Evolutionary conservation across 2,888 invertebrate genomes (phyloP), one percentile per base, ranked within the genome.

Genomic region (Agriopis marginaria): DNA sequence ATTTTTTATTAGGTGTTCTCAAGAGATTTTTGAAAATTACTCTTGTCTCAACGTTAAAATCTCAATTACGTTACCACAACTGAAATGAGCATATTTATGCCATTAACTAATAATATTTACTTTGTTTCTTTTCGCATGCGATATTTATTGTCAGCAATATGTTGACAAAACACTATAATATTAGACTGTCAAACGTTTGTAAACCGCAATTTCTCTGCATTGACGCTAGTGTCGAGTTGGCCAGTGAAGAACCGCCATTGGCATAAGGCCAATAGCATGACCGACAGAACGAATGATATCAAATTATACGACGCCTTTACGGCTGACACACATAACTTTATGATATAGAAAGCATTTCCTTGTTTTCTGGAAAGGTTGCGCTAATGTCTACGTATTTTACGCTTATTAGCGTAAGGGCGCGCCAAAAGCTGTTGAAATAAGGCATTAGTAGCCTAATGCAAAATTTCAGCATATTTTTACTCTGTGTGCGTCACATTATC

Each of bases 261-360:
- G 68, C 64, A 10, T 60, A 45, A 54, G 45, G 60, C 68, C 68
- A 68, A 55, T 66, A 51, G 14, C 53, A n/a, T 53, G 61, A 49
- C 49, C 39, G 56, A 17, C 63, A 59, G 47, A 59, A 44, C 42
- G 58, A 63, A 53, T 50, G 56, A 49, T 53, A 70, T 66, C 40
- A 58, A 70, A 66, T 68, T 55, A 68, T 64, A 64, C 54, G 69
- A 60, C 69, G 55, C 56, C 62, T 66, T 62, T 54, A 70, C 50
- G 60, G 17, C 50, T 54, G 55, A 60, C 63, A 54, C 47, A 32
- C 44, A 50, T 61, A 65, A 66, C 58, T 70, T 70, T 63, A n/a
- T 45, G 53, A 49, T 53, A 58, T 47, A 66, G 53, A 68, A 58
- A 65, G 65, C 69, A 58, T 66, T 66, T 66, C 66, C 58, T 53